Percentiles rank a stretch among this genome's conserved stretches.
Evolutionary conservation across 2,888 invertebrate genomes (phyloP).

Genomic region (Petrolisthes cinctipes): DNA sequence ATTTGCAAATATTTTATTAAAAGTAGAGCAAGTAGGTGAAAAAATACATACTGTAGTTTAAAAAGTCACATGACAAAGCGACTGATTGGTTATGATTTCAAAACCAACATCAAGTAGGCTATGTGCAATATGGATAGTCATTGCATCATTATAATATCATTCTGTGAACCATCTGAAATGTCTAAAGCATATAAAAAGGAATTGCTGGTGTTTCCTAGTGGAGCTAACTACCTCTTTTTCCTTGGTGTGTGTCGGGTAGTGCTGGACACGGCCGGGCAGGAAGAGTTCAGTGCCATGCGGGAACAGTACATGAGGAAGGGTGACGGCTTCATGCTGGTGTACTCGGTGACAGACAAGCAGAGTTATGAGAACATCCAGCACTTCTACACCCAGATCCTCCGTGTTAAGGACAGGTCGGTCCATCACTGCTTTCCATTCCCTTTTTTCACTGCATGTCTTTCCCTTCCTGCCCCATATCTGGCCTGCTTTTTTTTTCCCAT

Average conservation of each 20-base stretch:
- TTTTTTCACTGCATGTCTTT: neutral
- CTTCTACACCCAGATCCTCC: conserved; percentile 89
- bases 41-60: neutral
- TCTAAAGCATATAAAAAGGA: too few relatives aligned
- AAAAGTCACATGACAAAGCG: too few relatives aligned
- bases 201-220: too few relatives aligned
- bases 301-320: conserved; percentile 94
- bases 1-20: neutral
- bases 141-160: too few relatives aligned
- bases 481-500: conserved; percentile 35
- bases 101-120: too few relatives aligned
- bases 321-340: conserved; percentile 92
- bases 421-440: neutral
- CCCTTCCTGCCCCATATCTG: neutral
- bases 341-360: conserved; percentile 91
- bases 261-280: conserved; percentile 93
- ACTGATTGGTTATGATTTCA: too few relatives aligned
- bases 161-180: too few relatives aligned
- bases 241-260: too few relatives aligned
- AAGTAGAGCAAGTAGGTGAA: too few relatives aligned
- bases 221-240: too few relatives aligned
- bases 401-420: conserved; percentile 83
- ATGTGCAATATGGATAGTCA: too few relatives aligned
- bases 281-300: conserved; percentile 95
- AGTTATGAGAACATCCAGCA: conserved; percentile 89